Percentiles rank a stretch among this genome's conserved stretches.
These are phyloP conservation scores for Diadophis punctatus DNA, from an alignment of 2,113 vertebrate species.

Conservation along the genomic window DNA sequence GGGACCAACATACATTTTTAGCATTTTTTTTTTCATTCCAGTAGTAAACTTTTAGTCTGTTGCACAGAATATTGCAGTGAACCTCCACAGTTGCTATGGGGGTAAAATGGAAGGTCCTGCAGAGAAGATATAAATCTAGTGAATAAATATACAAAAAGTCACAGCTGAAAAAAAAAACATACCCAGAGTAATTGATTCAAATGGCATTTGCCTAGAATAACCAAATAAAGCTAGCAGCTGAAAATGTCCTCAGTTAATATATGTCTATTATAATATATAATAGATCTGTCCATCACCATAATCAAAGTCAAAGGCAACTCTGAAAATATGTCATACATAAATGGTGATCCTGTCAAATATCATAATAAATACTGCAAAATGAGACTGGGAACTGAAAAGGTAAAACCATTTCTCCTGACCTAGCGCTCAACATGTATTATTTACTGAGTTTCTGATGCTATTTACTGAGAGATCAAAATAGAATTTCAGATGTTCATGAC, in stretches of 20 bases:
- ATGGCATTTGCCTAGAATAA: neutral
- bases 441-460: constrained; percentile 17
- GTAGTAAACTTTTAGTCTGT: neutral
- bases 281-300: neutral
- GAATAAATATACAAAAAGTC: neutral
- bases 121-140: neutral
- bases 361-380: neutral
- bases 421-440: constrained; percentile 34
- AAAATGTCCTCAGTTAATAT: neutral
- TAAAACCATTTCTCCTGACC: constrained; percentile 23
- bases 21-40: neutral
- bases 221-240: neutral
- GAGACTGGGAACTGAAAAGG: neutral
- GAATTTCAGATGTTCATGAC: constrained; percentile 25
- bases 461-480: constrained; percentile 15
- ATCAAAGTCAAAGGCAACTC: neutral
- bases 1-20: neutral
- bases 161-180: neutral
- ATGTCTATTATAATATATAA: no score
- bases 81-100: neutral
- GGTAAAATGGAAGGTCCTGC: neutral
- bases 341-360: constrained; percentile 21
- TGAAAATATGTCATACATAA: neutral
- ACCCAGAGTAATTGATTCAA: neutral
- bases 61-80: neutral